Conservation (phyloP, 2,888 invertebrate species). For the Dione vanillae region DNA sequence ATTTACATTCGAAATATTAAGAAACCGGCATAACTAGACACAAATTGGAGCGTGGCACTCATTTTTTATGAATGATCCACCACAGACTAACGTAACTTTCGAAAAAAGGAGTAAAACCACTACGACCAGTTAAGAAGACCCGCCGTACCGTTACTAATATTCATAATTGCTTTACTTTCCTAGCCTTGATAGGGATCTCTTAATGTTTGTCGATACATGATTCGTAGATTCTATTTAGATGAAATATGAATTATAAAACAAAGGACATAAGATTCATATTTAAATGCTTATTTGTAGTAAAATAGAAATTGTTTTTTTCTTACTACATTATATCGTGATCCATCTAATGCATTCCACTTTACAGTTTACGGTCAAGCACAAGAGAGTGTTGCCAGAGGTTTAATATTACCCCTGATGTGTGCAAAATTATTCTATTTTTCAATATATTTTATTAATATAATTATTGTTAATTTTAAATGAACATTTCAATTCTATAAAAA, state of each 20-base stretch:
- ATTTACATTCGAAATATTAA: background rate
- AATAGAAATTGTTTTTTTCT: slow-evolving; percentile 32
- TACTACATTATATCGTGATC: slow-evolving; percentile 49
- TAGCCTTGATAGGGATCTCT: slow-evolving; percentile 19
- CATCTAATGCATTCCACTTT: slow-evolving; percentile 71
- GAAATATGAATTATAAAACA: slow-evolving; percentile 16
- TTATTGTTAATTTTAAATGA: too few species aligned
- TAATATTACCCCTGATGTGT: slow-evolving; percentile 10
- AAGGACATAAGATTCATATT: slow-evolving; percentile 51
- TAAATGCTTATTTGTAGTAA: slow-evolving; percentile 26
- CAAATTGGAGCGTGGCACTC: slow-evolving; percentile 3
- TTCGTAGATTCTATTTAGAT: background rate
- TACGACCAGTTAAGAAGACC: slow-evolving; percentile 42
- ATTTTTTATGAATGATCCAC: slow-evolving; percentile 17
- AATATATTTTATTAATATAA: background rate
- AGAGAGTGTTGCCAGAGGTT: slow-evolving; percentile 59
- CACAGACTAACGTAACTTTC: slow-evolving; percentile 49
- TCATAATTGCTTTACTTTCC: slow-evolving; percentile 14
- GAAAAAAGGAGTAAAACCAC: slow-evolving; percentile 52
- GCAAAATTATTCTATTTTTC: slow-evolving; percentile 14
- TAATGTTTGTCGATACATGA: slow-evolving; percentile 4
- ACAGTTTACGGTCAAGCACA: slow-evolving; percentile 75
- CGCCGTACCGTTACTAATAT: slow-evolving; percentile 15
- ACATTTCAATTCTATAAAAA: too few species aligned
- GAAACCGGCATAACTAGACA: background rate